phyloP scores from a whole-genome alignment of 2,888 invertebrate genomes.

The Podotricha telesiphe region DNA sequence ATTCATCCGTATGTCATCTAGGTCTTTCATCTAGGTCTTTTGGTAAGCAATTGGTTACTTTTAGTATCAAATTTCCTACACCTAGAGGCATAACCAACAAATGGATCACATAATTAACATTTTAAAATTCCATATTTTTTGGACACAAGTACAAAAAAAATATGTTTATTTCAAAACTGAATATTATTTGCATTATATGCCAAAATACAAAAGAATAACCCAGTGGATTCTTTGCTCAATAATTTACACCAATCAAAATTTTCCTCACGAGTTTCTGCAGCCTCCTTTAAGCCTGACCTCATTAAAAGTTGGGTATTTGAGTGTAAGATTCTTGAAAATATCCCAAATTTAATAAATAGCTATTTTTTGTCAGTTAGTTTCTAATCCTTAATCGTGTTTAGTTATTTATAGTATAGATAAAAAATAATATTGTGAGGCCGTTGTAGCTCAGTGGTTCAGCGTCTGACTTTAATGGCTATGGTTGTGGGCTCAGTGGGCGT shows the following conservation, averaged over 20 bases:
- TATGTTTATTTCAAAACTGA: no score
- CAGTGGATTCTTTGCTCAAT: slow-evolving; percentile 25
- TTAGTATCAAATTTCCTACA: no score
- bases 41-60: no score
- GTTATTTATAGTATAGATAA: not conserved
- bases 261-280: slow-evolving; percentile 32
- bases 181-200: not conserved
- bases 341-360: slow-evolving; percentile 27
- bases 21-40: no score
- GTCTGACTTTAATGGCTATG: no score
- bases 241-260: slow-evolving; percentile 37
- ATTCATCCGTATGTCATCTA: no score
- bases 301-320: slow-evolving; percentile 26
- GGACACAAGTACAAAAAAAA: no score
- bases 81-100: no score
- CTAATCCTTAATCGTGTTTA: not conserved
- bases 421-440: not conserved
- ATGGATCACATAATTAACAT: no score
- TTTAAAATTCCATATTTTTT: no score
- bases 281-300: slow-evolving; percentile 16
- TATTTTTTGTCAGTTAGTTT: not conserved
- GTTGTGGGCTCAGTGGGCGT: no score
- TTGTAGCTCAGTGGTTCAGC: no score
- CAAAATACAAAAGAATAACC: not conserved
- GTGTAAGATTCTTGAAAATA: slow-evolving; percentile 17